phyloP scores from a whole-genome alignment of 1,140 invertebrate species.

The Tetramorium alpestre region DNA sequence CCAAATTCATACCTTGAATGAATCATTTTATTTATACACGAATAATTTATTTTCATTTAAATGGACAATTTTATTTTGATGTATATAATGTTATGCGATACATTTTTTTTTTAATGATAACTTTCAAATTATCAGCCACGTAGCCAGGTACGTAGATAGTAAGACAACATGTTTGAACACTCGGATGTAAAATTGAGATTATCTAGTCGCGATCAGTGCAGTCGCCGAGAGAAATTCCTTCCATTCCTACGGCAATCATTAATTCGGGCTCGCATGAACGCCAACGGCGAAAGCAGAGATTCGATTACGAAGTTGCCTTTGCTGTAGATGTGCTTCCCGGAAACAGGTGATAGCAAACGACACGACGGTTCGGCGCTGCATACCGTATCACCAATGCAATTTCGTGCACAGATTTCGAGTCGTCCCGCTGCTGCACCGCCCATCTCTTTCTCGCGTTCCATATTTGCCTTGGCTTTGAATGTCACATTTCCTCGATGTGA shows the following conservation, averaged over 20 bases:
- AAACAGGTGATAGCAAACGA: slow-evolving; percentile 28
- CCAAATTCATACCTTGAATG: not conserved
- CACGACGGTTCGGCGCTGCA: not conserved
- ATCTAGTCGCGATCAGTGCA: not conserved
- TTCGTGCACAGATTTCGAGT: slow-evolving; percentile 32
- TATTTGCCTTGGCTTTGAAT: slow-evolving; percentile 38
- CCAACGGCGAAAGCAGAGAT: not conserved
- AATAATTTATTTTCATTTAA: not conserved
- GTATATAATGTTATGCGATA: not conserved
- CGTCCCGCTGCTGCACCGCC: not conserved
- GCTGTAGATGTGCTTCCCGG: not conserved
- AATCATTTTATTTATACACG: not conserved
- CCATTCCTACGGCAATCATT: not conserved
- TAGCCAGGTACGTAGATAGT: no score
- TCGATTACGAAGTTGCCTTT: slow-evolving; percentile 13
- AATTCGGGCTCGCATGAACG: not conserved
- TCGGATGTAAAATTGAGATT: not conserved
- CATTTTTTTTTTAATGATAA: not conserved
- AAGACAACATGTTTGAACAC: not conserved
- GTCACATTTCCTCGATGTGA: slow-evolving; percentile 22
- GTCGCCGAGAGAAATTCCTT: not conserved
- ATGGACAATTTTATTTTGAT: not conserved
- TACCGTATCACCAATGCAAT: slow-evolving; percentile 35
- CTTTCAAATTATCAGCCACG: not conserved
- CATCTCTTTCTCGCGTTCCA: not conserved